Conservation (phyloP, 2,888 invertebrate species). For the Nephrotoma guestfalica region DNA sequence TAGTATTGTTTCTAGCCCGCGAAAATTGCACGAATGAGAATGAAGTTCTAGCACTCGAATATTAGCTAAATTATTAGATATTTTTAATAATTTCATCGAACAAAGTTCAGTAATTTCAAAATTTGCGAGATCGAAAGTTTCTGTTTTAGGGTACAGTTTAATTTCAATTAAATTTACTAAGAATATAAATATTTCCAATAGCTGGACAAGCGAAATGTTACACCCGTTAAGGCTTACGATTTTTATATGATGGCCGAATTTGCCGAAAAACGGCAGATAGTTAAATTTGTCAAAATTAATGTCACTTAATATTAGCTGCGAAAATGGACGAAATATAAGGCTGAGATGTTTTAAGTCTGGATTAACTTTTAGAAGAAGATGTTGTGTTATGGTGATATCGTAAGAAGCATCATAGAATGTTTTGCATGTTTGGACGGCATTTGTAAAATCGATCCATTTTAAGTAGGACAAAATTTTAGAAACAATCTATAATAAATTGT, state of each 20-base stretch:
- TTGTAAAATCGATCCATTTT: background rate
- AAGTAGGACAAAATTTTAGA: background rate
- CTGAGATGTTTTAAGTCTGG: no score
- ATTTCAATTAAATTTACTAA: background rate
- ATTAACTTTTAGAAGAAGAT: no score
- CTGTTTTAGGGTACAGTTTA: background rate
- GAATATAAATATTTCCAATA: background rate
- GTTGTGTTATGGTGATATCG: no score
- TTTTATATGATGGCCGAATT: background rate
- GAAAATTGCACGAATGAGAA: background rate
- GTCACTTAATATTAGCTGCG: background rate
- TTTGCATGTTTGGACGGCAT: background rate
- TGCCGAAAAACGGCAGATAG: background rate
- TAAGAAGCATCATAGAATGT: background rate
- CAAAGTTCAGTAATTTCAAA: background rate
- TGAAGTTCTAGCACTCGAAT: background rate
- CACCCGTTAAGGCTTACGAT: background rate
- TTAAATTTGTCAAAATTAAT: background rate
- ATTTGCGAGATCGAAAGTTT: background rate
- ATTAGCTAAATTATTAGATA: background rate
- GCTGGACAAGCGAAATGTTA: background rate
- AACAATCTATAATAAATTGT: no score
- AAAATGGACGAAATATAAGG: background rate
- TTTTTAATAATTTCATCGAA: background rate
- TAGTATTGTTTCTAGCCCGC: background rate